phyloP scores from a whole-genome alignment of 2,113 vertebrate species.

The Anarrhichthys ocellatus region DNA sequence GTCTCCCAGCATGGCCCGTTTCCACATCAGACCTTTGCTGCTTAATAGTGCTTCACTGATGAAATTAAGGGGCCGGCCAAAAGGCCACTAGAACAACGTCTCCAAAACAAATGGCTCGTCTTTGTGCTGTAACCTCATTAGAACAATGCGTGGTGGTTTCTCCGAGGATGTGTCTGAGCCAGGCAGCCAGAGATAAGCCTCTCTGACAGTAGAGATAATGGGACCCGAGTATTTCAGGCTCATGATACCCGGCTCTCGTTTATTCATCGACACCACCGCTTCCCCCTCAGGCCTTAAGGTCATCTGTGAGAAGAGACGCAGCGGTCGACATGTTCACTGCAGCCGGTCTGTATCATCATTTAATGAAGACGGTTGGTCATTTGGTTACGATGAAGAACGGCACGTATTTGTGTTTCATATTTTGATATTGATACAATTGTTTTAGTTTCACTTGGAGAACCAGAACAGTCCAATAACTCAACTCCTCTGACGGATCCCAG shows the following conservation, averaged over 20 bases:
- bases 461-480: conserved; percentile 34
- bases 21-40: conserved; percentile 57
- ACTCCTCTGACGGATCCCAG: conserved; percentile 40
- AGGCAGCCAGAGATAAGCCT: conserved; percentile 63
- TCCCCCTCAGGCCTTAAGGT: conserved; percentile 22
- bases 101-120: conserved; percentile 67
- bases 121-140: conserved; percentile 74
- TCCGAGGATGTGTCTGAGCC: conserved; percentile 62
- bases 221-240: conserved; percentile 50
- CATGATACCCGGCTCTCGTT: conserved; percentile 43
- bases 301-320: conserved; percentile 26
- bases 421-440: conserved; percentile 27
- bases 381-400: background rate
- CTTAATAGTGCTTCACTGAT: conserved; percentile 80
- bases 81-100: conserved; percentile 71
- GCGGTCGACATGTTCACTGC: background rate
- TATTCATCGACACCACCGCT: conserved; percentile 18
- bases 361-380: background rate
- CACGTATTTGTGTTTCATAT: background rate
- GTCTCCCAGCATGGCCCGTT: conserved; percentile 45
- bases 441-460: conserved; percentile 39
- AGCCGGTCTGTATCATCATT: too few relatives aligned
- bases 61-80: conserved; percentile 74
- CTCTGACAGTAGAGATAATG: conserved; percentile 71
- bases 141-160: conserved; percentile 61